Conservation (phyloP, 2,113 vertebrate genomes). For the Dascyllus trimaculatus region DNA sequence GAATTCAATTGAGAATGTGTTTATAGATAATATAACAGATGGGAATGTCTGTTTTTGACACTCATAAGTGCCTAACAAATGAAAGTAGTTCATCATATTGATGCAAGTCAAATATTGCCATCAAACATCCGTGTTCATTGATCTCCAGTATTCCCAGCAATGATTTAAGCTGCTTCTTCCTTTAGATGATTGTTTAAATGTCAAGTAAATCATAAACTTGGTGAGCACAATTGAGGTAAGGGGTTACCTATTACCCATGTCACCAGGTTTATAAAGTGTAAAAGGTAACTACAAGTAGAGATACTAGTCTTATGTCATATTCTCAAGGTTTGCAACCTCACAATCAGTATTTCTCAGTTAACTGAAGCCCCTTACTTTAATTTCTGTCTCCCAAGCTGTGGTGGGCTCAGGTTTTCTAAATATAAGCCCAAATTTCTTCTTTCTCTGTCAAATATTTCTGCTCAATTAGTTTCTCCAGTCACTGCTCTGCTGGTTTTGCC, state of each 20-base stretch:
- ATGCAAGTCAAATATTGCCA: background rate
- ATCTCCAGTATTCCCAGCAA: constrained; percentile 24
- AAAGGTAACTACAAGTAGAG: no score
- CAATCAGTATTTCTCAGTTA: no score
- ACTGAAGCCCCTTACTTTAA: no score
- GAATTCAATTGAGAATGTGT: background rate
- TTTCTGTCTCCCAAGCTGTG: background rate
- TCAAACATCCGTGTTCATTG: background rate
- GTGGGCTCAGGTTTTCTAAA: background rate
- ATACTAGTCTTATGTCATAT: no score
- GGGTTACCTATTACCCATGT: no score
- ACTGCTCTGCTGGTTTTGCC: background rate
- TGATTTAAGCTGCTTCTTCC: no score
- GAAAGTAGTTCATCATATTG: background rate
- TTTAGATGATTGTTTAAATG: background rate
- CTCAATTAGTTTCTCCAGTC: background rate
- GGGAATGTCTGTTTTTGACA: background rate
- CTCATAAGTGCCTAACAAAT: constrained; percentile 1
- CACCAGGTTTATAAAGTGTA: no score
- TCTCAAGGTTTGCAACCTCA: no score
- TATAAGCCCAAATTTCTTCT: background rate
- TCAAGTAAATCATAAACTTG: background rate
- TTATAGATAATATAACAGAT: background rate
- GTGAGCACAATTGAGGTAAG: background rate
- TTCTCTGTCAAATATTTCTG: background rate